phyloP scores from a whole-genome alignment of 2,888 invertebrate genomes.

The Panzeria rudis region DNA sequence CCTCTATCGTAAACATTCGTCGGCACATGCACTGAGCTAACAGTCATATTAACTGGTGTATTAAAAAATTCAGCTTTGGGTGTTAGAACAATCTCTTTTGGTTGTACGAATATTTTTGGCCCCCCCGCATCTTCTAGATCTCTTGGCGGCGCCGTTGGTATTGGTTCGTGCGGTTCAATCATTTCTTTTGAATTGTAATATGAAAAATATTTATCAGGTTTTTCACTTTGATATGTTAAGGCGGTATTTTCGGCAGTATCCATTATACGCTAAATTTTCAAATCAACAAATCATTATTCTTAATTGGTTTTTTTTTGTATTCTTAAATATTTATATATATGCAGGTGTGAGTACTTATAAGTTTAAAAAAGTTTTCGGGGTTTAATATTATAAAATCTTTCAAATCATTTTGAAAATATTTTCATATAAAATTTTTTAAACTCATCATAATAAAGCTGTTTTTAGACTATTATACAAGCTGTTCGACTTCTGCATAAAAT shows the following conservation, averaged over 20 bases:
- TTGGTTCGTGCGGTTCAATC: constrained; percentile 85
- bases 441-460: not conserved
- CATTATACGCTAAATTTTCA: constrained; percentile 88
- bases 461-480: not conserved
- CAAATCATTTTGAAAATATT: not conserved
- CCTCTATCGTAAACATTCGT: constrained; percentile 97
- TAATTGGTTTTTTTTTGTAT: not conserved
- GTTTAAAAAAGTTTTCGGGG: not conserved
- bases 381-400: not conserved
- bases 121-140: constrained; percentile 86
- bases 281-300: constrained; percentile 42
- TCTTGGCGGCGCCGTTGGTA: constrained; percentile 84
- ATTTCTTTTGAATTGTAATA: constrained; percentile 90
- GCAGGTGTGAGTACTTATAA: not conserved
- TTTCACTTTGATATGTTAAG: constrained; percentile 85
- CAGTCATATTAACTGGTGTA: constrained; percentile 89
- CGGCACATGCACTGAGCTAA: constrained; percentile 96
- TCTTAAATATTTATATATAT: not conserved
- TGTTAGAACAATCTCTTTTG: constrained; percentile 87
- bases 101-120: constrained; percentile 85
- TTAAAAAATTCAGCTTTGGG: constrained; percentile 91
- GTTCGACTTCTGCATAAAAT: too few relatives aligned
- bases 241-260: constrained; percentile 94
- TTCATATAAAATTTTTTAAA: not conserved
- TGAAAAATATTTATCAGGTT: constrained; percentile 86